Conservation (phyloP, 2,888 invertebrate genomes). For the Mycalesis mineus region DNA sequence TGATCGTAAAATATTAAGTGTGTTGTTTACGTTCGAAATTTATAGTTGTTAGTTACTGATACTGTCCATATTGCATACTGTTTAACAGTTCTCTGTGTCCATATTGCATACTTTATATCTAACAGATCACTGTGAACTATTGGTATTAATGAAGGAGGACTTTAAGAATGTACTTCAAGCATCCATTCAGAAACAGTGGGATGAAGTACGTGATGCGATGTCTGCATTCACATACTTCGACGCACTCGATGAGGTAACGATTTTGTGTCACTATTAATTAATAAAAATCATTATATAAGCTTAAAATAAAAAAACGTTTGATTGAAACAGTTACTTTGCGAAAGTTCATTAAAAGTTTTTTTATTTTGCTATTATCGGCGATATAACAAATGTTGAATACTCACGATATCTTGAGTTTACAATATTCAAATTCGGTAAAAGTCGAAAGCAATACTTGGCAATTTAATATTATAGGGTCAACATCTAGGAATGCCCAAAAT, state of each 20-base stretch:
- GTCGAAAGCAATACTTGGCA: no score
- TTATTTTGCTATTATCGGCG: no score
- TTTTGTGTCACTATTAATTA: no score
- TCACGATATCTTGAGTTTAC: no score
- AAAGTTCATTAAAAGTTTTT: no score
- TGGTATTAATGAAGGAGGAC: slow-evolving; percentile 80
- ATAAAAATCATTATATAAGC: no score
- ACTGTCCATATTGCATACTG: slow-evolving; percentile 3
- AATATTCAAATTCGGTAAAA: no score
- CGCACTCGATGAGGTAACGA: slow-evolving; percentile 74
- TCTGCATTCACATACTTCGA: slow-evolving; percentile 81
- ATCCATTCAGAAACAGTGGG: slow-evolving; percentile 80
- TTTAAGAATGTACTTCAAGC: slow-evolving; percentile 80
- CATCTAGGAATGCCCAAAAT: no score
- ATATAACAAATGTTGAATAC: no score
- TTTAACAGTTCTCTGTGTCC: slow-evolving; percentile 66
- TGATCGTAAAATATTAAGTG: slow-evolving; percentile 16
- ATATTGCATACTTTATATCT: slow-evolving; percentile 3
- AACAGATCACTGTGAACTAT: slow-evolving; percentile 78
- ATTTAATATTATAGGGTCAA: no score
- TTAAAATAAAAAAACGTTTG: no score
- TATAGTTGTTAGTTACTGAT: background rate
- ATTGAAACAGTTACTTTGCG: no score
- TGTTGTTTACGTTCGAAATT: slow-evolving; percentile 9
- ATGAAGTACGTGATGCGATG: slow-evolving; percentile 78